Percentiles rank a stretch among this genome's conserved stretches.
These are phyloP conservation scores for Nemotelus pantherinus DNA, from an alignment of 2,888 invertebrate species.

Conservation along the genomic window DNA sequence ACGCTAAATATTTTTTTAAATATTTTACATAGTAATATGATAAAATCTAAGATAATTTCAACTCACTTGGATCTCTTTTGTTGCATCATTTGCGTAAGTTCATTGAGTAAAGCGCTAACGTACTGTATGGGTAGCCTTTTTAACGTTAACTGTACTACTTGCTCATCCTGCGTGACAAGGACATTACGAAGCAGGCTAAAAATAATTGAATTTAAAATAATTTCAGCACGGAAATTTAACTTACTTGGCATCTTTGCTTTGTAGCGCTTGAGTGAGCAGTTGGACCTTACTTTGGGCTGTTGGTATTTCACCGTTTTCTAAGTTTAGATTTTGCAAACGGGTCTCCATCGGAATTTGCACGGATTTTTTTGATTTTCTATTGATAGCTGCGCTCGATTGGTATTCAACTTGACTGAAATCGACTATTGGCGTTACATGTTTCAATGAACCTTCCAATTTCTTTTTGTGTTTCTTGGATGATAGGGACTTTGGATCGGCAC, in stretches of 20 bases:
- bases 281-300: constrained; percentile 80
- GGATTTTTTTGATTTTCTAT: constrained; percentile 57
- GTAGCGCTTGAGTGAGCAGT: constrained; percentile 83
- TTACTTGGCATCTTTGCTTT: constrained; percentile 80
- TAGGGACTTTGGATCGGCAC: constrained; percentile 59
- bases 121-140: constrained; percentile 79
- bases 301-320: constrained; percentile 68
- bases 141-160: constrained; percentile 78
- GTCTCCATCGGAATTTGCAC: constrained; percentile 77
- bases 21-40: background rate
- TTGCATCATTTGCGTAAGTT: constrained; percentile 75
- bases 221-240: background rate
- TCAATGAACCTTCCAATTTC: constrained; percentile 51
- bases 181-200: constrained; percentile 77
- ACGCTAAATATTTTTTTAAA: constrained; percentile 55
- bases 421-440: constrained; percentile 58
- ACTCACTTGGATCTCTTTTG: constrained; percentile 74
- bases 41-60: background rate
- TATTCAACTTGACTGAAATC: constrained; percentile 58
- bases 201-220: constrained; percentile 12
- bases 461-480: constrained; percentile 52
- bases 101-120: constrained; percentile 76
- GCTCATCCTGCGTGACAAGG: constrained; percentile 72
- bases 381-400: constrained; percentile 55
- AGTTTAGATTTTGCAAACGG: constrained; percentile 80